Base-by-base conservation (phyloP, 2,113 vertebrate genomes). In the Dissostichus mawsoni region DNA sequence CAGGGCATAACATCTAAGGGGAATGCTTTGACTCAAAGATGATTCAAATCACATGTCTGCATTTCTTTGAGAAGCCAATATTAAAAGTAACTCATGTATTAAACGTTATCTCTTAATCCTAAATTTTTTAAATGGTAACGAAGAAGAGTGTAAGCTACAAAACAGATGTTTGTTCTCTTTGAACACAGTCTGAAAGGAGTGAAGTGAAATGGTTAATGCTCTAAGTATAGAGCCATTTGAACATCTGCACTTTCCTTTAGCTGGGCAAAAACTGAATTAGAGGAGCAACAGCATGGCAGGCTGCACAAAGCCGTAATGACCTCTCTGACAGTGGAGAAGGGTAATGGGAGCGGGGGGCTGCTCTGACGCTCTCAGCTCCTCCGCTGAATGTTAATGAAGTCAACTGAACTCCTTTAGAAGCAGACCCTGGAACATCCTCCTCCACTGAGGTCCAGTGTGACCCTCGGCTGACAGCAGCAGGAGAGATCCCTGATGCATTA, bases 91-190 rank as follows among this genome's bases (percentile, higher is more conserved):
- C 44, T 51, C 7, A 20, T 13, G 41, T 20, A 63, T 68, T 70
- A 58, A 70, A 8, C 9, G 48, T 14, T 69, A 50, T 73, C 41
- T 53, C 36, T 52, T 68, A 11, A 61, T 72, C 69, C 8, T 4
- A 61, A 0, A 59, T 41, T 53, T 41, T n/a, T 45, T 4, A 44
- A 36, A 66, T 36, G 8, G 18, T 16, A 29, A 63, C 41, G 56
- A 11, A 45, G 67, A 5, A 62, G 55, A 57, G n/a, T n/a, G 23
- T 59, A 51, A 20, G 56, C 33, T 44, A n/a, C 2, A 64, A n/a
- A 64, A n/a, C n/a, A 62, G 33, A 9, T 8, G 41, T 63, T 63
- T 47, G n/a, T 10, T 47, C n/a, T 47, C 62, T 14, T n/a, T 14
- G 45, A n/a, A n/a, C 45, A 45, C 13, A 45, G 11, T 63, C 18